Base-by-base conservation (phyloP, 2,113 vertebrate species). In the Columba janthina region DNA sequence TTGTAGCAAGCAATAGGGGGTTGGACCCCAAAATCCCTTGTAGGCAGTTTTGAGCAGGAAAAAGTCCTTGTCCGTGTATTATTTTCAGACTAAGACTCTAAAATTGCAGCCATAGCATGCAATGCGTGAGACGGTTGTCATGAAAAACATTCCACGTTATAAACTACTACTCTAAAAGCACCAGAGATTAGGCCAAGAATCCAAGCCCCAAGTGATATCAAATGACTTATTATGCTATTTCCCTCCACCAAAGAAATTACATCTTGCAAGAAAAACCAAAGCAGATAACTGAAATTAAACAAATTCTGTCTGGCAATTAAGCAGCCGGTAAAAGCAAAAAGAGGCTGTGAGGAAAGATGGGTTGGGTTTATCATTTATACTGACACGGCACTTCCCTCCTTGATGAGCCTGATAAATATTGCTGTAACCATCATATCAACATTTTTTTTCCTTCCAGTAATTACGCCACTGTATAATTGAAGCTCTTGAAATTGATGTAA, bases 211-310 rank as follows among this genome's bases (percentile, higher is more conserved):
- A 96, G 93, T 96, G 92, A 92, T 96, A 97, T 95, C 94, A 84
- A 96, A 95, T 95, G 79, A 96, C 95, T 96, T 90, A 92, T 94
- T 93, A 92, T 89, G 93, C 88, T 92, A 89, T 95, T 96, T 94
- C 88, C 85, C 95, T 93, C 90, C 70, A 96, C 88, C 80, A 93
- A 93, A 94, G 90, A 94, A 96, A 95, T 96, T 80, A 92, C 86
- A 83, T 94, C 92, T 96, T 69, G 76, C 94, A 92, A 88, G 90
- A 96, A 96, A 94, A 96, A 92, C 44, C 92, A 96, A 96, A 95
- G 73, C 88, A 94, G 76, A 93, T 92, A 94, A 51, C 88, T 82
- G 90, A 96, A 96, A 94, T 96, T 65, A 92, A 96, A 96, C 78
- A 56, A 96, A 94, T 92, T 93, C 85, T 80, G 50, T 67, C 82